Evolutionary conservation across 2,888 invertebrate species (phyloP).

Genomic region (Chirona hameri): DNA sequence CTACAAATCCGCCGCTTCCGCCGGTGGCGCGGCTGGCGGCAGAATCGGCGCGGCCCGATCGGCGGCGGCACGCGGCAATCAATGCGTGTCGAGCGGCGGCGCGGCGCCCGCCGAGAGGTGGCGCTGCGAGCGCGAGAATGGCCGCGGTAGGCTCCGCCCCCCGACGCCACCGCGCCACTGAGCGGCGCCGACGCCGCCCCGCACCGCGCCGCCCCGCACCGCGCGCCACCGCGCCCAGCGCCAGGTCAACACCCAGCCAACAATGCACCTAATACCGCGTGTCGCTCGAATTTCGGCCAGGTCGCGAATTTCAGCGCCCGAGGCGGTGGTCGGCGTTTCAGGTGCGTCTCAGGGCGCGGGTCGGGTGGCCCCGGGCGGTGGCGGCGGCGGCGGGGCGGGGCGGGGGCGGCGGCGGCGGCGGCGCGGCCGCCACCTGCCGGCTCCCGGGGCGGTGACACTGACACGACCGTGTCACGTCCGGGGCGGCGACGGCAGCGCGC

Average conservation of each 20-base stretch:
- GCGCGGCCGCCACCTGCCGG: not conserved
- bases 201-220: not conserved
- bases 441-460: not conserved
- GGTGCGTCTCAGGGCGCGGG: not conserved
- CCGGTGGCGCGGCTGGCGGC: not conserved
- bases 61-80: not conserved
- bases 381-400: not conserved
- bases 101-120: conserved; percentile 4
- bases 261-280: not conserved
- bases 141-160: conserved; percentile 11
- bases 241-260: not conserved
- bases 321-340: not conserved
- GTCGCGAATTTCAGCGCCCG: not conserved
- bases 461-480: conserved; percentile 7
- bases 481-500: not conserved
- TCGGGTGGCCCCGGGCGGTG: not conserved
- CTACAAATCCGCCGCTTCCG: not conserved
- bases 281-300: not conserved
- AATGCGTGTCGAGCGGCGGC: not conserved
- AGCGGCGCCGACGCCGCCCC: not conserved
- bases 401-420: not conserved
- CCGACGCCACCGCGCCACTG: not conserved
- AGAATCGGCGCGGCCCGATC: not conserved
- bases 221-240: not conserved
- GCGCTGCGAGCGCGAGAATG: conserved; percentile 3